These are phyloP conservation scores for Gavia stellata DNA, from an alignment of 2,113 vertebrate genomes.

Conservation along the genomic window DNA sequence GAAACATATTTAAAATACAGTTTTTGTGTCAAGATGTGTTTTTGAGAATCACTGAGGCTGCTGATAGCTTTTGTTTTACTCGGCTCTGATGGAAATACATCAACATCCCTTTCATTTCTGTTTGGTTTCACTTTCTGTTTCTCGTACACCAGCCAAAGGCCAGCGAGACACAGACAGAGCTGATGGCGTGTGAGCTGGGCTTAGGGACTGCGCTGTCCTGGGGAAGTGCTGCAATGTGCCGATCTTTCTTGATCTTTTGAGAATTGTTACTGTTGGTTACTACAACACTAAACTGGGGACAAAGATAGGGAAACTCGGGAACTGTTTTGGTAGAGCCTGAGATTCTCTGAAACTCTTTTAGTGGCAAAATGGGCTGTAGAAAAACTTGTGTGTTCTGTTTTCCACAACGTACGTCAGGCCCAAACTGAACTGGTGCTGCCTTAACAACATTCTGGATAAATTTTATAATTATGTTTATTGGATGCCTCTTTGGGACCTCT, in stretches of 20 bases:
- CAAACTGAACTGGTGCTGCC: rapidly evolving
- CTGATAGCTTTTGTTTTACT: rapidly evolving
- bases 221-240: rapidly evolving
- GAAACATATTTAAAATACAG: rapidly evolving
- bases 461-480: rapidly evolving
- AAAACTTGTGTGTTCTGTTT: rapidly evolving
- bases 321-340: background rate
- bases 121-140: background rate
- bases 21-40: background rate
- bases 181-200: background rate
- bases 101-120: rapidly evolving
- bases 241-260: rapidly evolving
- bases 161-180: rapidly evolving
- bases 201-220: rapidly evolving
- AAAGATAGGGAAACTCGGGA: rapidly evolving
- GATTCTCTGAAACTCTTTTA: rapidly evolving
- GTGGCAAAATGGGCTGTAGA: background rate
- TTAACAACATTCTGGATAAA: rapidly evolving
- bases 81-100: rapidly evolving
- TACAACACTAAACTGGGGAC: rapidly evolving
- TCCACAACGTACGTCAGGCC: rapidly evolving
- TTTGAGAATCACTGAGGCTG: rapidly evolving
- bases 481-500: background rate
- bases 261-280: rapidly evolving
- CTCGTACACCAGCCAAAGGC: rapidly evolving